Percentiles rank a stretch among this genome's conserved stretches.
Evolutionary conservation across 2,797 vertebrate genomes (phyloP).

Genomic region (Brotula barbata): DNA sequence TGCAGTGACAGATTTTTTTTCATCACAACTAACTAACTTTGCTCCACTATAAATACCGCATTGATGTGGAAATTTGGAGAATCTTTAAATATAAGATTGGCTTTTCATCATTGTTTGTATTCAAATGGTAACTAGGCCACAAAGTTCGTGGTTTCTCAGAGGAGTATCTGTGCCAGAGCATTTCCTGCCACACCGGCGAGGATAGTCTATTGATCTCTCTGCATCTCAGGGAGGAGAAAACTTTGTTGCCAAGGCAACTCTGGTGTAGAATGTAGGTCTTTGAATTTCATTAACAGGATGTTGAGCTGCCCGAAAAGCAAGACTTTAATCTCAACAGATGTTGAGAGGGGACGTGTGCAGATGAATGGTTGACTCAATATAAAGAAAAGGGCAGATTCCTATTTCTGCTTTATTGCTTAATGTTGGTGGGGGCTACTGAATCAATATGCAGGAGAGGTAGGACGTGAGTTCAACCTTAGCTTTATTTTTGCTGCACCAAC

Average conservation of each 20-base stretch:
- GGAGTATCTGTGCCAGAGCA: constrained; percentile 68
- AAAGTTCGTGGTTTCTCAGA: constrained; percentile 63
- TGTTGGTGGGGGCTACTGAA: constrained; percentile 34
- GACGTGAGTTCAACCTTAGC: constrained; percentile 40
- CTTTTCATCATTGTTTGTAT: constrained; percentile 57
- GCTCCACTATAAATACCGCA: constrained; percentile 22
- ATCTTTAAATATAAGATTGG: constrained; percentile 31
- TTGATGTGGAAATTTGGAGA: constrained; percentile 28
- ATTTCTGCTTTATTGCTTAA: constrained; percentile 56
- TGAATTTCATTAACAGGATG: constrained; percentile 76
- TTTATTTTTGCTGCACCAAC: constrained; percentile 20
- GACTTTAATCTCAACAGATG: constrained; percentile 65
- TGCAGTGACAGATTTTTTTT: constrained; percentile 7
- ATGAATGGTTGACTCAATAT: constrained; percentile 52
- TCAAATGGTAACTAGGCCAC: constrained; percentile 69
- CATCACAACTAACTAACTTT: constrained; percentile 10
- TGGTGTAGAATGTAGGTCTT: constrained; percentile 76
- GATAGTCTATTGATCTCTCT: constrained; percentile 78
- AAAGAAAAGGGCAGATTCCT: constrained; percentile 66
- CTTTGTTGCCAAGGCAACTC: constrained; percentile 81
- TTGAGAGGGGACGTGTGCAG: constrained; percentile 45
- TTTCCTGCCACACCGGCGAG: constrained; percentile 70
- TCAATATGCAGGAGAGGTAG: constrained; percentile 36
- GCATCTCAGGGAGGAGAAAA: constrained; percentile 62
- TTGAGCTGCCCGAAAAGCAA: constrained; percentile 57